Percentiles rank a stretch among this genome's conserved stretches.
Conservation (phyloP, 1,140 invertebrate genomes). For the Zaprionus capensis region DNA sequence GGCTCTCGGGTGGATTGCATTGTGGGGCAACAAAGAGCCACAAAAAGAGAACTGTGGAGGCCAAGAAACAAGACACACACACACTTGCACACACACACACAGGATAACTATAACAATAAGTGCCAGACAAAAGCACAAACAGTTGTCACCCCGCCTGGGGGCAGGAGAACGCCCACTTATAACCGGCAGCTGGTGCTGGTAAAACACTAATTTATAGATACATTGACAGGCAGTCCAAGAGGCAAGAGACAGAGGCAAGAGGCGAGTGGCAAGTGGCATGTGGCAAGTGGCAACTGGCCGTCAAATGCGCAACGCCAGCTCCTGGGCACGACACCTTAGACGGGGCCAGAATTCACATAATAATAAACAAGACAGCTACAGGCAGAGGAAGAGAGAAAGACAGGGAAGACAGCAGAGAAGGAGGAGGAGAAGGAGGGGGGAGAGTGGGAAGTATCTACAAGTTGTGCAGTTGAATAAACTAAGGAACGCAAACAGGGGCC, state of each 20-base stretch:
- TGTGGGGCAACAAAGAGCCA: slow-evolving; percentile 45
- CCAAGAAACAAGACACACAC: slow-evolving; percentile 45
- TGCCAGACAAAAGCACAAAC: slow-evolving; percentile 68
- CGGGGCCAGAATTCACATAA: slow-evolving; percentile 63
- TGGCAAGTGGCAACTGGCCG: slow-evolving; percentile 43
- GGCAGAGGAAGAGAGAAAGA: not conserved
- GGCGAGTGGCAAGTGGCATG: slow-evolving; percentile 29
- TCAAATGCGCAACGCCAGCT: slow-evolving; percentile 72
- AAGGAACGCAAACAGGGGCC: slow-evolving; percentile 44
- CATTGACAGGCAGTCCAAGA: slow-evolving; percentile 70
- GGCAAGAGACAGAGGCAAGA: slow-evolving; percentile 29
- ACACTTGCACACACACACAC: slow-evolving; percentile 28
- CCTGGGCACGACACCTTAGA: slow-evolving; percentile 70
- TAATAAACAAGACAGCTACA: slow-evolving; percentile 70
- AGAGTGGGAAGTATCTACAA: slow-evolving; percentile 51
- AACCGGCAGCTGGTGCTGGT: slow-evolving; percentile 54
- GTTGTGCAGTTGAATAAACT: slow-evolving; percentile 79
- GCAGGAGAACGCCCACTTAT: slow-evolving; percentile 10
- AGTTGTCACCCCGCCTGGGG: slow-evolving; percentile 40
- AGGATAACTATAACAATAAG: slow-evolving; percentile 70
- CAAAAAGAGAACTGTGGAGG: slow-evolving; percentile 12
- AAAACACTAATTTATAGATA: slow-evolving; percentile 82
- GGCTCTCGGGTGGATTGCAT: slow-evolving; percentile 44
- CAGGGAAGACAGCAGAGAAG: not conserved
- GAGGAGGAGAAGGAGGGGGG: slow-evolving; percentile 1